Evolutionary conservation across 1,140 invertebrate genomes (phyloP), one percentile per base, ranked within the genome.

Genomic region (Cotesia typhae): DNA sequence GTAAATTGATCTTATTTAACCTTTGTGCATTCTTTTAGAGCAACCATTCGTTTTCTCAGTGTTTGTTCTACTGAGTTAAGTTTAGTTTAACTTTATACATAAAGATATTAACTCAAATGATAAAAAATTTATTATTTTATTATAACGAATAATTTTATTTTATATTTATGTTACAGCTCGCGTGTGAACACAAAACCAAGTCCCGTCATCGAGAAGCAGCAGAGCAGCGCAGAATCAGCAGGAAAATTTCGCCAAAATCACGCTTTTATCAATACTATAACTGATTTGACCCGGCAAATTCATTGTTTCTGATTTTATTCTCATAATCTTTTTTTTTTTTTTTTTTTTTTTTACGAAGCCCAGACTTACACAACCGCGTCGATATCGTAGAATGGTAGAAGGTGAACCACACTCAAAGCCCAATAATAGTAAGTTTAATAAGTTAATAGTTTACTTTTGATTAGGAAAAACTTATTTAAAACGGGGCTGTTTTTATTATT

Each of bases 341-440:
- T 2, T 41, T 20, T 75, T 82, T 67, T 79, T 51, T 17, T 75
- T 80, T 71, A 74, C 67, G 74, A 81, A 85, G 81, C 77, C 82
- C 41, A 82, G 79, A 82, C 83, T 83, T 74, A 81, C 75, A 68
- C 78, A 83, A 85, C 81, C 80, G 83, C 78, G 80, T 77, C 79
- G 84, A 85, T 78, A 87, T 84, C 90, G 90, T 92, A 92, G 91
- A 91, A 92, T 92, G 91, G 91, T 92, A 92, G 91, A 92, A 92
- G 90, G 90, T 92, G 91, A 92, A 88, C 89, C 89, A 84, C 88
- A 89, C 83, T 89, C 89, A 87, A 92, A 91, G 88, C 90, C 91
- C 89, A 90, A 89, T 90, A 88, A 91, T 90, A 91, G 91, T 92
- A 82, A 90, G 91, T 87, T 37, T 4, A 17, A 17, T 17, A 17